Evolutionary conservation across 2,888 invertebrate genomes (phyloP).

Genomic region (Drosophila buzzatii): DNA sequence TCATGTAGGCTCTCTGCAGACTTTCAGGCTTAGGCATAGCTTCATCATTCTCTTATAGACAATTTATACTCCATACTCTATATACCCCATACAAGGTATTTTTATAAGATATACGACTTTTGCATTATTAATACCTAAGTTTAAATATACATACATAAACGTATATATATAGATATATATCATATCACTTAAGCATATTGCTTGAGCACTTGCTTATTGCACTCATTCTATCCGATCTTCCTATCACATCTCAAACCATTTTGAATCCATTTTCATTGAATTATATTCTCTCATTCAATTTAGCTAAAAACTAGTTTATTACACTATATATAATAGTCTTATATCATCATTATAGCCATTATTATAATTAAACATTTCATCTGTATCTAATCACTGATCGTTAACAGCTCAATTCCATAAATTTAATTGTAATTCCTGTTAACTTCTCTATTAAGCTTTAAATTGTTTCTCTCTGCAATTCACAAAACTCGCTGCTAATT

Average conservation of each 20-base stretch:
- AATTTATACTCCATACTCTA: background rate
- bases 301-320: background rate
- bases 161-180: background rate
- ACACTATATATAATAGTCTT: too few species aligned
- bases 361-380: background rate
- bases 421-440: background rate
- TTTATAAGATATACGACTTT: background rate
- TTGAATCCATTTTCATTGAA: background rate
- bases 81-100: too few species aligned
- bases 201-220: background rate
- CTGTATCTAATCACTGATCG: background rate
- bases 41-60: background rate
- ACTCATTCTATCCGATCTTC: background rate
- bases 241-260: background rate
- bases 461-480: background rate
- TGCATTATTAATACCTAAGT: too few species aligned
- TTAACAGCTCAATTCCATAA: background rate
- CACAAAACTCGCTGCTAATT: background rate
- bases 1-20: background rate
- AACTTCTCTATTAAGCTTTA: background rate
- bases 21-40: background rate
- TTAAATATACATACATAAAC: too few species aligned
- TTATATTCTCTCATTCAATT: background rate
- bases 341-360: background rate
- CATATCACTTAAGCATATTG: background rate